Percentiles rank a stretch among this genome's conserved stretches.
Conservation (phyloP, 2,888 invertebrate species). For the Erebia aethiops region DNA sequence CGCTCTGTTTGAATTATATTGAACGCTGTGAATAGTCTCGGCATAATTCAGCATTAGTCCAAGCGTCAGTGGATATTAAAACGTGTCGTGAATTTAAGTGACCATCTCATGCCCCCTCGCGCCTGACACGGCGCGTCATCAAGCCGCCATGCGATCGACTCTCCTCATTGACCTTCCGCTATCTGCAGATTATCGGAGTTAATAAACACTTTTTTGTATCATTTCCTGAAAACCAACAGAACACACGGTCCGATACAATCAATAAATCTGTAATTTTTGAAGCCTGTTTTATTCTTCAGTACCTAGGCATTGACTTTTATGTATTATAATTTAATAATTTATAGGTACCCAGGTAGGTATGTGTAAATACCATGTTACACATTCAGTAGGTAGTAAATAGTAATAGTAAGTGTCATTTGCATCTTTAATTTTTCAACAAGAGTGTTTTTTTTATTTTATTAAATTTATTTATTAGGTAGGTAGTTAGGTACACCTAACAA, state of each 20-base stretch:
- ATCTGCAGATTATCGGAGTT: constrained; percentile 70
- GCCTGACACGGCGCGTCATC: constrained; percentile 48
- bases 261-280: background rate
- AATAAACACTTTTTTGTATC: constrained; percentile 42
- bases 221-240: constrained; percentile 33
- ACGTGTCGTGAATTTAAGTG: constrained; percentile 11
- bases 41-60: no score
- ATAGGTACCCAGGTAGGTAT: background rate
- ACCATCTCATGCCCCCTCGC: constrained; percentile 20
- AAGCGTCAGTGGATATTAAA: constrained; percentile 21
- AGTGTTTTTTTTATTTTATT: no score
- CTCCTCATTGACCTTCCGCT: constrained; percentile 81
- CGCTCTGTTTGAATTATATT: constrained; percentile 22
- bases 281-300: background rate
- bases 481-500: no score
- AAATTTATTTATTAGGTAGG: no score
- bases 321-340: background rate
- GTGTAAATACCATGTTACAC: no score
- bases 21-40: constrained; percentile 9
- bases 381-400: no score
- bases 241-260: background rate
- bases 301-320: no score
- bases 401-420: no score
- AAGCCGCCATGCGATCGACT: constrained; percentile 68
- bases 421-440: no score